These are phyloP conservation scores for Nymphicus hollandicus DNA, from an alignment of 2,113 vertebrate species.

Conservation along the genomic window DNA sequence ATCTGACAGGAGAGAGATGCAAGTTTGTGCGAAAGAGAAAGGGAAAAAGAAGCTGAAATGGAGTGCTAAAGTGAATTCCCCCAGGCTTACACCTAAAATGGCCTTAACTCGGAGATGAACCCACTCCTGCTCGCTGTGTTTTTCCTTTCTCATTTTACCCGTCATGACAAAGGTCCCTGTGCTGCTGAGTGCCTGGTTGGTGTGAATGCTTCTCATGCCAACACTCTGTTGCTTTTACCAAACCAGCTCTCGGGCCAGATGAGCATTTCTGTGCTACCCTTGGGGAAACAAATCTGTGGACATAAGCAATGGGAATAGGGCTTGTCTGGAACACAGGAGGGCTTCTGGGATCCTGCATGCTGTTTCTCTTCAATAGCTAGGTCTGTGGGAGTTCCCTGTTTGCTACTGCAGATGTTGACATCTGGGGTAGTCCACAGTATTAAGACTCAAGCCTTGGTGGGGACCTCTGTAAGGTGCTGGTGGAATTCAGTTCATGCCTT, in stretches of 20 bases:
- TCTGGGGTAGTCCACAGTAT: not conserved
- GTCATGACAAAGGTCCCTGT: not conserved
- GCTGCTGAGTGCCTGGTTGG: not conserved
- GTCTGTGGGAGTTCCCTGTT: not conserved
- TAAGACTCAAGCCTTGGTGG: not conserved
- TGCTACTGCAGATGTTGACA: not conserved
- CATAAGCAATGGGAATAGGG: not conserved
- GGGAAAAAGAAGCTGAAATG: conserved; percentile 37
- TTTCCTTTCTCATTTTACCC: not conserved
- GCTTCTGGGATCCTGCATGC: not conserved
- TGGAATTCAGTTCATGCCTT: not conserved
- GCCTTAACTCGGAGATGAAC: conserved; percentile 23
- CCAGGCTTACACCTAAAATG: conserved; percentile 51
- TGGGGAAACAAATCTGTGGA: not conserved
- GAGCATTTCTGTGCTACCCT: not conserved
- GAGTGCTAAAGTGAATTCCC: conserved; percentile 54
- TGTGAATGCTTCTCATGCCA: not conserved
- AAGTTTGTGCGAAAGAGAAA: conserved; percentile 39
- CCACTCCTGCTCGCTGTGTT: not conserved
- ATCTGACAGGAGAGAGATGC: conserved; percentile 58
- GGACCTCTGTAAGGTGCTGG: not conserved
- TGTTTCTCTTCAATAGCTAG: not conserved
- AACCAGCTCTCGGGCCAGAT: not conserved
- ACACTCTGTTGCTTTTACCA: not conserved
- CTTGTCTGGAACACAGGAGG: not conserved